phyloP scores from a whole-genome alignment of 2,113 vertebrate genomes.

The Bettongia penicillata region DNA sequence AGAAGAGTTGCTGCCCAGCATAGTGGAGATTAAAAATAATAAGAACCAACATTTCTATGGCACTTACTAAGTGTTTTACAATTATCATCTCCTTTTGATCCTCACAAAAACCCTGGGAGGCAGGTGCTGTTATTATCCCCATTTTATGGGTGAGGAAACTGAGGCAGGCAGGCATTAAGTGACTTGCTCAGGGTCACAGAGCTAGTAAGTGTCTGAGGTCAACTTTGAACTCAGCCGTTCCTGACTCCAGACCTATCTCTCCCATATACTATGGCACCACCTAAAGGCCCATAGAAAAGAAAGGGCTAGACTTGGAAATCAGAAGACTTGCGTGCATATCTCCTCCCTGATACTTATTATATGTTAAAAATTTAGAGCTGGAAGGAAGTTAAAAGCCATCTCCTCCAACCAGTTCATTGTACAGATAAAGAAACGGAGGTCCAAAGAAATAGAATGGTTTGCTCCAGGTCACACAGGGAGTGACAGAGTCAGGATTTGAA shows the following conservation, averaged over 20 bases:
- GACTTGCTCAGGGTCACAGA: background rate
- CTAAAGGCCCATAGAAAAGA: background rate
- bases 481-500: background rate
- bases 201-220: background rate
- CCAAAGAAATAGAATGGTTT: background rate
- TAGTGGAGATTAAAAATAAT: background rate
- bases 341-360: background rate
- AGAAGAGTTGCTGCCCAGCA: background rate
- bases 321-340: background rate
- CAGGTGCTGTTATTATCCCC: background rate
- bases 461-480: background rate
- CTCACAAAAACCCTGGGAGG: background rate
- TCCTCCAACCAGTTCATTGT: background rate
- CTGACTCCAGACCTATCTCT: background rate
- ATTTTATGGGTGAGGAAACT: background rate
- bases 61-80: background rate
- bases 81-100: background rate
- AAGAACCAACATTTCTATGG: background rate
- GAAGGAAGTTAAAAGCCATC: background rate
- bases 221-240: background rate
- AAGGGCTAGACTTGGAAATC: background rate
- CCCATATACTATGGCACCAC: background rate
- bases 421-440: background rate
- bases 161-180: background rate
- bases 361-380: background rate